Conservation (phyloP, 2,888 invertebrate genomes). For the Herminia tarsipennalis region DNA sequence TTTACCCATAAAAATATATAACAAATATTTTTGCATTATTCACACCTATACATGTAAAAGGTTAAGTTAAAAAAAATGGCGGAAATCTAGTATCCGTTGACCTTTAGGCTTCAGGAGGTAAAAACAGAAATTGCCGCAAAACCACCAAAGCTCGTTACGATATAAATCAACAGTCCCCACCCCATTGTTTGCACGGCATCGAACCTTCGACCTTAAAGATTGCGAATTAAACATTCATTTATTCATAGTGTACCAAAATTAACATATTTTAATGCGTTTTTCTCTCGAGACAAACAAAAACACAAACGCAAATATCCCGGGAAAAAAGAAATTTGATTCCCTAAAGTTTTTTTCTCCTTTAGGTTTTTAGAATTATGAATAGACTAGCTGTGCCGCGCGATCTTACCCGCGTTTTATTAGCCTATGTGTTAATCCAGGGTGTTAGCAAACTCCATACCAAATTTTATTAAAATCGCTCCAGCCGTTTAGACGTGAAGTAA, state of each 20-base stretch:
- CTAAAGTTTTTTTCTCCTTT: neutral
- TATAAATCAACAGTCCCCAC: constrained; percentile 43
- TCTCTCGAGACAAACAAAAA: constrained; percentile 16
- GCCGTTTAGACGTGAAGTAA: no score
- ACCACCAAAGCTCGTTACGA: constrained; percentile 31
- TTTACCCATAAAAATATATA: no score
- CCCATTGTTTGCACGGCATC: constrained; percentile 38
- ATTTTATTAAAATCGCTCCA: no score
- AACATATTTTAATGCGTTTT: constrained; percentile 52
- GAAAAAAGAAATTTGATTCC: constrained; percentile 6
- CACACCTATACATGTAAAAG: no score
- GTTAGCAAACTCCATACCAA: no score
- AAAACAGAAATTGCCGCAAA: constrained; percentile 29
- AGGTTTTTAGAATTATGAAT: no score
- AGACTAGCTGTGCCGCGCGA: no score
- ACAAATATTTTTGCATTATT: no score
- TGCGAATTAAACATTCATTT: constrained; percentile 53
- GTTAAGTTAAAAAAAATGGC: no score
- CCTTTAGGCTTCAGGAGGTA: constrained; percentile 25
- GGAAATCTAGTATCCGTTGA: constrained; percentile 23
- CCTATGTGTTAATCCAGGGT: no score
- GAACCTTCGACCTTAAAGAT: constrained; percentile 47
- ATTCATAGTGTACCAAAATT: constrained; percentile 54
- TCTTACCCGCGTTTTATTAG: no score
- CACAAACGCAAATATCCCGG: constrained; percentile 5